A percentile compares a stretch with the other conserved stretches of the same genome.
phyloP scores from a whole-genome alignment of 2,888 invertebrate species.

The Platynereis dumerilii region DNA sequence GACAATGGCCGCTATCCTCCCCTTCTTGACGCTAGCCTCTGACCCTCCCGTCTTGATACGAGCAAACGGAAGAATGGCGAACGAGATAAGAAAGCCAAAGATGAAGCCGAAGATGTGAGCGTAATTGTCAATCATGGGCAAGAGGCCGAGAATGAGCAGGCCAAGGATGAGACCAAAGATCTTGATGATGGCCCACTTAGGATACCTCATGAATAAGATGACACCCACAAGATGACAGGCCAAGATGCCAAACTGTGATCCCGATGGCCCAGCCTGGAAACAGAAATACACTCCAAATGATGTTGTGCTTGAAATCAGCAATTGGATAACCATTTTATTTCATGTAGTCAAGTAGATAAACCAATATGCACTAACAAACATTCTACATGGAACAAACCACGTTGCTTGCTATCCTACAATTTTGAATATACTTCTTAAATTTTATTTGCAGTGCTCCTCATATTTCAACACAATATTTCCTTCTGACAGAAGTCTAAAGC shows the following conservation, averaged over 20 bases:
- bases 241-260: constrained; percentile 92
- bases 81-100: constrained; percentile 89
- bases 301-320: neutral
- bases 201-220: constrained; percentile 71
- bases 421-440: too few species aligned
- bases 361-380: too few species aligned
- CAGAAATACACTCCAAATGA: neutral
- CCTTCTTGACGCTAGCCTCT: constrained; percentile 69
- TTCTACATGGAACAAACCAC: too few species aligned
- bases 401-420: too few species aligned
- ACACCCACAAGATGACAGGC: constrained; percentile 93
- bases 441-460: too few species aligned
- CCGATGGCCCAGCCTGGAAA: constrained; percentile 92
- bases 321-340: too few species aligned
- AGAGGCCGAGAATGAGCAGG: constrained; percentile 71
- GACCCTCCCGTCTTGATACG: constrained; percentile 82
- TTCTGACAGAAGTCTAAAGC: too few species aligned
- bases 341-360: too few species aligned
- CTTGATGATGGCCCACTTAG: constrained; percentile 45
- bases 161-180: constrained; percentile 42
- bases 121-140: constrained; percentile 99
- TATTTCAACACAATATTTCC: too few species aligned
- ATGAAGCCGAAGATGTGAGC: constrained; percentile 94
- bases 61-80: constrained; percentile 91
- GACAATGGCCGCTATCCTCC: constrained; percentile 73